These are phyloP conservation scores for Entomobrya proxima DNA, from an alignment of 2,888 invertebrate genomes.

Conservation along the genomic window DNA sequence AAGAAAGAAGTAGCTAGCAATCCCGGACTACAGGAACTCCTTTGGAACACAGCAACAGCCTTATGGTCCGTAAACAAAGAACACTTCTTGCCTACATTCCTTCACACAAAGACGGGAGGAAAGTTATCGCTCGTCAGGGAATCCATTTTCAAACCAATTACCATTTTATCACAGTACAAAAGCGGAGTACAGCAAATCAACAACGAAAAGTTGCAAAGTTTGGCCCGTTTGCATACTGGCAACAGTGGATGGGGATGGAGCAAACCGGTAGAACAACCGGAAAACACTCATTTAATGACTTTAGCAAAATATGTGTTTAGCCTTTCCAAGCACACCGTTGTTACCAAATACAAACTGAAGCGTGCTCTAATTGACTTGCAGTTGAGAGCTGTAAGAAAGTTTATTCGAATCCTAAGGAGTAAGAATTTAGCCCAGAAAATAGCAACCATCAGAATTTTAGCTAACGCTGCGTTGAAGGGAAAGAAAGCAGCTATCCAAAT, in stretches of 20 bases:
- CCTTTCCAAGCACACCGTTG: slow-evolving; percentile 30
- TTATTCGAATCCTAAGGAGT: not conserved
- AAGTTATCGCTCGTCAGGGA: slow-evolving; percentile 48
- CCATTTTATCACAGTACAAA: slow-evolving; percentile 49
- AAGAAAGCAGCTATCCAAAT: slow-evolving; percentile 3
- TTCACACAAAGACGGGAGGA: slow-evolving; percentile 56
- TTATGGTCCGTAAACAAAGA: slow-evolving; percentile 47
- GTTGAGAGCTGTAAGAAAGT: slow-evolving; percentile 4
- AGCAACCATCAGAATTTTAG: slow-evolving; percentile 9
- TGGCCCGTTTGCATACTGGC: not conserved
- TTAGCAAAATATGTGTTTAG: slow-evolving; percentile 11
- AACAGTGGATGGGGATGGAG: not conserved
- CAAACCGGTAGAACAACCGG: not conserved
- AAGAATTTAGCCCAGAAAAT: not conserved
- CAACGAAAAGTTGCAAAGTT: slow-evolving; percentile 24
- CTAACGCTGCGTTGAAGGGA: slow-evolving; percentile 6
- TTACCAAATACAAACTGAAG: slow-evolving; percentile 37
- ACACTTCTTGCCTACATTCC: slow-evolving; percentile 46
- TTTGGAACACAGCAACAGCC: slow-evolving; percentile 29
- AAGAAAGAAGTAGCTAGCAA: slow-evolving; percentile 16
- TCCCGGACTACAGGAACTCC: not conserved
- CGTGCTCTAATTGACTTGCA: slow-evolving; percentile 19
- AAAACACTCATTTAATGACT: not conserved
- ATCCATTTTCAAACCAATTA: slow-evolving; percentile 42
- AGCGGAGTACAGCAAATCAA: slow-evolving; percentile 41